These are phyloP conservation scores for Solenodon paradoxus DNA, from an alignment of 2,113 vertebrate genomes.

Conservation along the genomic window DNA sequence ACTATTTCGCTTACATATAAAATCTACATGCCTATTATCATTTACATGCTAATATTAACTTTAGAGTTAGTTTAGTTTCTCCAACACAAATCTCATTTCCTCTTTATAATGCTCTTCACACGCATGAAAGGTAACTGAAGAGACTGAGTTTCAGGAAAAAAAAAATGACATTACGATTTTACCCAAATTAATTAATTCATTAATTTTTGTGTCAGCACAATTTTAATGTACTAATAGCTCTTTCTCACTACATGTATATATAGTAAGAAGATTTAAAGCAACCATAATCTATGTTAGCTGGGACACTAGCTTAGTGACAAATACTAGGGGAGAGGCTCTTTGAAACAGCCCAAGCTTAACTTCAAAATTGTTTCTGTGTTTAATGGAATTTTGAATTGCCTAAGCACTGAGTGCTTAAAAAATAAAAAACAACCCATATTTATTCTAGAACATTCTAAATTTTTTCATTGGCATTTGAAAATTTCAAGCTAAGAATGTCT, in stretches of 20 bases:
- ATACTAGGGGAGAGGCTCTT: not conserved
- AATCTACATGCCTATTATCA: not conserved
- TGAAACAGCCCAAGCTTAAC: not conserved
- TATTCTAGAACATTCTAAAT: not conserved
- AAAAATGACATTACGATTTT: not conserved
- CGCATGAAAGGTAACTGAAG: not conserved
- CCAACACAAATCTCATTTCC: not conserved
- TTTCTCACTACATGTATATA: not conserved
- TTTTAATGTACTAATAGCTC: not conserved
- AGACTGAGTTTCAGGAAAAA: conserved; percentile 25
- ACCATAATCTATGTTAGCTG: not conserved
- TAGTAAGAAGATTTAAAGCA: not conserved
- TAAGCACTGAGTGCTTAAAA: not conserved
- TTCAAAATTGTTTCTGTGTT: not conserved
- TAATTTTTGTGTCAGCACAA: not conserved
- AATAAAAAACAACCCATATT: not conserved
- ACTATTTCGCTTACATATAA: not conserved
- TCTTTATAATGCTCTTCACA: not conserved
- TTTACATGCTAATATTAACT: not conserved
- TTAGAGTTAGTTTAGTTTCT: not conserved
- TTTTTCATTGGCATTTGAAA: conserved; percentile 49
- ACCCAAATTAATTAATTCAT: not conserved
- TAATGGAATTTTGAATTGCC: not conserved
- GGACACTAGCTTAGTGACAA: not conserved
- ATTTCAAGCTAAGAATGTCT: conserved; percentile 25